Conservation (phyloP, 1,140 invertebrate genomes). For the Piezodorus guildinii region DNA sequence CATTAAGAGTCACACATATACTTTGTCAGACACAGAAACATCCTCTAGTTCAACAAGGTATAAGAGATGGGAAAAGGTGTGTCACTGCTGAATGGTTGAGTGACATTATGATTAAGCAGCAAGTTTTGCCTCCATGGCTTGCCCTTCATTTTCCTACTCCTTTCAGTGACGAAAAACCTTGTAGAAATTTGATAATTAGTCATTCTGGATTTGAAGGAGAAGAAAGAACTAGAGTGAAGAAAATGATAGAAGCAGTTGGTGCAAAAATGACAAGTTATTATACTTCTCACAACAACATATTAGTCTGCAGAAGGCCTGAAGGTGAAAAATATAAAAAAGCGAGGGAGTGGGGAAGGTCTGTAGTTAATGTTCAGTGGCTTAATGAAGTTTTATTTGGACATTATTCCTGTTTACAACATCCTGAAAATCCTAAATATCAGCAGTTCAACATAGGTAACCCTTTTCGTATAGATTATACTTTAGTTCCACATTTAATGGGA, state of each 20-base stretch:
- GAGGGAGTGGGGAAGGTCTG: conserved; percentile 71
- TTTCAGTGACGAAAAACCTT: conserved; percentile 48
- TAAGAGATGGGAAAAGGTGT: conserved; percentile 69
- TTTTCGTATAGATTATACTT: conserved; percentile 74
- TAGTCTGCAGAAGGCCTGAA: conserved; percentile 55
- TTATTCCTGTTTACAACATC: conserved; percentile 64
- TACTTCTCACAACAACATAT: conserved; percentile 40
- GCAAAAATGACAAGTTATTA: conserved; percentile 61
- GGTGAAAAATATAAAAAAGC: conserved; percentile 81
- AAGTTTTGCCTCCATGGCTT: conserved; percentile 80
- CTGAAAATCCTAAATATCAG: conserved; percentile 74
- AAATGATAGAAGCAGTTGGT: conserved; percentile 75
- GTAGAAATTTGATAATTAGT: conserved; percentile 52
- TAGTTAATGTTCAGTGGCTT: conserved; percentile 88
- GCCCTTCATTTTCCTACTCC: conserved; percentile 80
- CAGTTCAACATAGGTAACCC: conserved; percentile 68
- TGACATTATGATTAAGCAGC: conserved; percentile 72
- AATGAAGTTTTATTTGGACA: conserved; percentile 87
- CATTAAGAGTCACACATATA: conserved; percentile 77
- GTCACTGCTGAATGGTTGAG: conserved; percentile 91
- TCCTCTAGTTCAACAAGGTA: conserved; percentile 73
- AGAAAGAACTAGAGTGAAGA: conserved; percentile 64
- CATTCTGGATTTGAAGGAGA: conserved; percentile 77
- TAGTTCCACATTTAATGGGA: conserved; percentile 86
- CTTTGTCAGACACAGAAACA: conserved; percentile 80